These are phyloP conservation scores for Hypanus sabinus DNA, from an alignment of 2,113 vertebrate genomes.

Conservation along the genomic window DNA sequence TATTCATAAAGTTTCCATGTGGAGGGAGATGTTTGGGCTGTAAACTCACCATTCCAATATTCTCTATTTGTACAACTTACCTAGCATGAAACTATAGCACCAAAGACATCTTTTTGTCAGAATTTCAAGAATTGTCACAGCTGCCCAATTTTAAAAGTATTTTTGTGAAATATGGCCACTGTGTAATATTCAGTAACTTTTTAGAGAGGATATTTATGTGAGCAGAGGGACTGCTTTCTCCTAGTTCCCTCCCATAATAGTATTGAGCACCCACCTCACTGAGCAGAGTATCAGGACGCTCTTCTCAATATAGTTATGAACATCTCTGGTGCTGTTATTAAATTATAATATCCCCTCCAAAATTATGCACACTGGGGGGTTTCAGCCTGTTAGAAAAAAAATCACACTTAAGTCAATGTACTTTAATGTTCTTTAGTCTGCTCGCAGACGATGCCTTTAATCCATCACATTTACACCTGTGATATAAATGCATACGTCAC, in stretches of 20 bases:
- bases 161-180: background rate
- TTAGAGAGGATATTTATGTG: background rate
- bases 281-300: background rate
- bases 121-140: background rate
- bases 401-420: background rate
- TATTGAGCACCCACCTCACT: background rate
- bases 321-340: background rate
- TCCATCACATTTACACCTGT: background rate
- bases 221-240: background rate
- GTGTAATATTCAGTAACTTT: background rate
- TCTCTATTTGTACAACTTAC: background rate
- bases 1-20: background rate
- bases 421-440: background rate
- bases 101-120: background rate
- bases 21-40: background rate
- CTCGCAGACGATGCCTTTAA: background rate
- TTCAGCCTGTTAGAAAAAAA: constrained; percentile 3
- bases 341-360: background rate
- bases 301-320: constrained; percentile 1
- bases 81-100: background rate
- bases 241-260: background rate
- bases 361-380: background rate
- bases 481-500: background rate
- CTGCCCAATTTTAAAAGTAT: background rate
- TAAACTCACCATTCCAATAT: background rate